A percentile compares a stretch with the other conserved stretches of the same genome.
Conservation (phyloP, 2,113 vertebrate genomes). For the Perognathus longimembris region DNA sequence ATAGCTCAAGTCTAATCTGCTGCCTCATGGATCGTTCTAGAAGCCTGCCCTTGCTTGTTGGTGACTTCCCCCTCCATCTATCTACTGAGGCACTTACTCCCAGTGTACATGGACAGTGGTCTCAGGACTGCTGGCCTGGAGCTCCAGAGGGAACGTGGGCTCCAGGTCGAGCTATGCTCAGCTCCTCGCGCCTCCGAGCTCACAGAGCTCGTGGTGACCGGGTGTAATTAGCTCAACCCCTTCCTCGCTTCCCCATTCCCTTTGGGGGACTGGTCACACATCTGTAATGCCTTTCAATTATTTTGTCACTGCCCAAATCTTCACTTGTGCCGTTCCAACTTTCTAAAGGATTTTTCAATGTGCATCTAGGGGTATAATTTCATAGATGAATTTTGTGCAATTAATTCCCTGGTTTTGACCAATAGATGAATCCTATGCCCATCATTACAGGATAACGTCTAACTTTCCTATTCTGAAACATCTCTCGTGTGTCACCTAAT, state of each 20-base stretch:
- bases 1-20: no score
- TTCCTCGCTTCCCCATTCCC: no score
- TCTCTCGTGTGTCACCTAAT: background rate
- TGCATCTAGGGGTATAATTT: background rate
- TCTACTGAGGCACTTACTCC: fast-evolving
- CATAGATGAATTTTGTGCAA: background rate
- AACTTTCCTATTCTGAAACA: background rate
- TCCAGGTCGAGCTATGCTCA: fast-evolving
- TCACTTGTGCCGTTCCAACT: no score
- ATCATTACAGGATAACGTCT: background rate
- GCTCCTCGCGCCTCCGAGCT: fast-evolving
- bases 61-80: background rate
- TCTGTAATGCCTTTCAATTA: background rate
- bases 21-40: background rate
- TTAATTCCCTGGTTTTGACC: background rate
- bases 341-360: background rate
- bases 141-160: fast-evolving
- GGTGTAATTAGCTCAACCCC: fast-evolving
- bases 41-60: background rate
- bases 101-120: fast-evolving
- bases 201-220: fast-evolving
- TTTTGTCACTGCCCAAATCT: background rate
- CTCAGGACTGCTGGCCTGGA: fast-evolving
- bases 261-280: fast-evolving
- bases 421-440: fast-evolving